Percentiles rank a stretch among this genome's conserved stretches.
These are phyloP conservation scores for Microchrysa polita DNA, from an alignment of 2,888 invertebrate genomes.

Conservation along the genomic window DNA sequence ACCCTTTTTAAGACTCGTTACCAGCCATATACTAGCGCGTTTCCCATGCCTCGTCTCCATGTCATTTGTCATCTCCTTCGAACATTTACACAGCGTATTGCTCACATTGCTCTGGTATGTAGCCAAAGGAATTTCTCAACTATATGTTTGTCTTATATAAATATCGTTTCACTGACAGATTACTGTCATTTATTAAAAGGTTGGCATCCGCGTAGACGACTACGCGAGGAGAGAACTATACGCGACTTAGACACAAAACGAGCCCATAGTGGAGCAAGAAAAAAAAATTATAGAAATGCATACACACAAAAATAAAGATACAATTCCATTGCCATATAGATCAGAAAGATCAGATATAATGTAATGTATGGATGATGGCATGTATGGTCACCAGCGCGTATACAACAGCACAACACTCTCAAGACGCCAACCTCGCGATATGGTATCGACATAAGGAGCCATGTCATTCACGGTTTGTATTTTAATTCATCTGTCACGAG, in stretches of 20 bases:
- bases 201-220: constrained; percentile 28
- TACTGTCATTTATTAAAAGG: constrained; percentile 47
- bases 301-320: too few relatives aligned
- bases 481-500: constrained; percentile 46
- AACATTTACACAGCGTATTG: constrained; percentile 22
- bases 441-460: constrained; percentile 43
- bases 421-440: constrained; percentile 30
- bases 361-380: background rate
- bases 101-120: constrained; percentile 36
- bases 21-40: constrained; percentile 19
- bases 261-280: too few relatives aligned
- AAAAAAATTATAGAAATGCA: too few relatives aligned
- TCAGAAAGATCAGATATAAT: constrained; percentile 34
- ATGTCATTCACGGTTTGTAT: constrained; percentile 49
- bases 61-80: constrained; percentile 46
- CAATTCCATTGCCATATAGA: constrained; percentile 27
- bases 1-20: too few relatives aligned
- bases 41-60: constrained; percentile 39
- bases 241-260: background rate
- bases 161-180: constrained; percentile 48
- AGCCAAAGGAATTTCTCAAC: constrained; percentile 32
- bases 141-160: constrained; percentile 45
- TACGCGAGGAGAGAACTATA: background rate
- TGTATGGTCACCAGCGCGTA: constrained; percentile 18
- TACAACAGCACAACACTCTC: background rate